phyloP scores from a whole-genome alignment of 2,113 vertebrate genomes.

The sheep (Ovis aries) region ARS-UI_Ramb_v3.0 NC_056070.1:54998001-54998500 shows the following conservation, averaged over 20 bases:
- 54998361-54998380: not conserved
- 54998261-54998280: slow-evolving; percentile 23
- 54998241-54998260: slow-evolving; percentile 65
- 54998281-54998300: slow-evolving; percentile 40
- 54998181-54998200: slow-evolving; percentile 76
- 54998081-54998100: slow-evolving; percentile 91
- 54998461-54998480: not conserved
- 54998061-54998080: slow-evolving; percentile 93
- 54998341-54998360: not conserved
- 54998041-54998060: slow-evolving; percentile 99
- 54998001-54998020: slow-evolving; percentile 99
- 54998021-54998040: slow-evolving; percentile 99
- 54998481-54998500: not conserved
- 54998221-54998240: slow-evolving; percentile 72
- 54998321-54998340: not conserved
- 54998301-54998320: slow-evolving; percentile 49
- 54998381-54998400: not conserved
- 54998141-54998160: slow-evolving; percentile 81
- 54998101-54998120: slow-evolving; percentile 86
- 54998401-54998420: not conserved
- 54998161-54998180: slow-evolving; percentile 78
- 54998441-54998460: not conserved
- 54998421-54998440: not conserved
- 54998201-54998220: slow-evolving; percentile 68
- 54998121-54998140: slow-evolving; percentile 82